Evolutionary conservation across 2,888 invertebrate species (phyloP).

Genomic region (Agrenia bidenticulata): DNA sequence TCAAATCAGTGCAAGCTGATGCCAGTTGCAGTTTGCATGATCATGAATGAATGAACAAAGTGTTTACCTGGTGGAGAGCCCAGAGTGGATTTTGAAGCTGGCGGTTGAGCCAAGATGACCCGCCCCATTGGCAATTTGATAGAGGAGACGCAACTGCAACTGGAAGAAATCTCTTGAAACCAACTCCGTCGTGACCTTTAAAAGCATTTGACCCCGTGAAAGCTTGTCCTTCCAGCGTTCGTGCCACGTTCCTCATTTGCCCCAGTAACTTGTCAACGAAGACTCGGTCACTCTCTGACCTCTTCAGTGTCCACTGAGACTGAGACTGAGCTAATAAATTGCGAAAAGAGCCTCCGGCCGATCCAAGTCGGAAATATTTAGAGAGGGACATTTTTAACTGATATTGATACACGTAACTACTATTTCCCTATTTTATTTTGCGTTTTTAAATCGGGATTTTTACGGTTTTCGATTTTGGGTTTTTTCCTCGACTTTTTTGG

Average conservation of each 20-base stretch:
- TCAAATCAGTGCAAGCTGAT: too few relatives aligned
- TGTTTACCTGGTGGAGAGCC: too few relatives aligned
- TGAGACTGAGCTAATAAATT: too few relatives aligned
- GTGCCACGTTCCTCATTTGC: slow-evolving; percentile 2
- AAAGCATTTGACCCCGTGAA: slow-evolving; percentile 7
- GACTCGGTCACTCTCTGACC: too few relatives aligned
- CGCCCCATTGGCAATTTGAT: not conserved
- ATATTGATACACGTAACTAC: too few relatives aligned
- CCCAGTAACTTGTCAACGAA: not conserved
- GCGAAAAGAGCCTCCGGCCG: too few relatives aligned
- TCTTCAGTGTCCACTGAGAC: too few relatives aligned
- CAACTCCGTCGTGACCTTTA: not conserved
- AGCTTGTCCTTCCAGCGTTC: slow-evolving; percentile 22
- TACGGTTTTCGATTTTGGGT: not conserved
- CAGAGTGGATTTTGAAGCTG: too few relatives aligned
- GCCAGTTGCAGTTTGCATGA: too few relatives aligned
- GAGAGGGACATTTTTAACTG: too few relatives aligned
- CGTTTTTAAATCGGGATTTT: not conserved
- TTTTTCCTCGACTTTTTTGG: slow-evolving; percentile 1
- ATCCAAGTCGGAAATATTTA: too few relatives aligned
- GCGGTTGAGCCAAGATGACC: too few relatives aligned
- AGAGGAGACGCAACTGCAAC: not conserved
- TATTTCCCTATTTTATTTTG: not conserved
- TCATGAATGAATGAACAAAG: not conserved
- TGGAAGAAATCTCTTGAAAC: not conserved